Evolutionary conservation across 2,888 invertebrate genomes (phyloP), one percentile per base, ranked within the genome.

Genomic region (Fragum fragum): DNA sequence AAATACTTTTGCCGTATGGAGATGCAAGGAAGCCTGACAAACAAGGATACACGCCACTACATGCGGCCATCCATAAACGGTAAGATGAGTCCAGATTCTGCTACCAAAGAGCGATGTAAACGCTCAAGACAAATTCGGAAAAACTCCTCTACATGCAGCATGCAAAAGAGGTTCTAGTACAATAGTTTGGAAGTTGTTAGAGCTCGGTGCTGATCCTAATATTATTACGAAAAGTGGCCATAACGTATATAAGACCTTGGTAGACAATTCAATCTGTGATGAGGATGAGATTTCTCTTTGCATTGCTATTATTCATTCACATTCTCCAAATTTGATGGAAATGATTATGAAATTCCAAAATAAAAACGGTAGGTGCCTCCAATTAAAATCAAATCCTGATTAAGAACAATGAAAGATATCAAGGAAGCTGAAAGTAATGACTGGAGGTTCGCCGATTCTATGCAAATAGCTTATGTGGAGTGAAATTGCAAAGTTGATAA

Each of bases 101-200:
- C 32, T 74, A 16, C 66, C 61, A 36, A 16, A 47, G 9, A 63
- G 63, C 18, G 53, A 83, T 71, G 68, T 83, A 1, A 83, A 83
- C 47, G 76, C 77, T 0, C 55, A 39, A 53, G 77, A 79, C 61
- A 75, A 76, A 52, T 79, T 42, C 23, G 83, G 83, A 2, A 57
- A 68, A 55, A 83, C 83, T 11, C 71, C 83, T 0, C 29, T 83
- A n/a, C 77, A 83, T 32, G 28, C 72, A 18, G 74, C 83, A 7
- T 79, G 76, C 32, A 53, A 63, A 36, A 74, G 57, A 16, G 79
- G 71, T 18, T 36, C 47, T 26, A 28, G 42, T 36, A 23, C 42
- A 26, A 21, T 63, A 5, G 36, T 57, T 14, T 2, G 16, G 7
- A 39, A 70, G 14, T 14, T 79, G n/a, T 52, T 29, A 14, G 14